Evolutionary conservation across 2,797 vertebrate species (phyloP).

Genomic region (Cyprinodon diabolis): DNA sequence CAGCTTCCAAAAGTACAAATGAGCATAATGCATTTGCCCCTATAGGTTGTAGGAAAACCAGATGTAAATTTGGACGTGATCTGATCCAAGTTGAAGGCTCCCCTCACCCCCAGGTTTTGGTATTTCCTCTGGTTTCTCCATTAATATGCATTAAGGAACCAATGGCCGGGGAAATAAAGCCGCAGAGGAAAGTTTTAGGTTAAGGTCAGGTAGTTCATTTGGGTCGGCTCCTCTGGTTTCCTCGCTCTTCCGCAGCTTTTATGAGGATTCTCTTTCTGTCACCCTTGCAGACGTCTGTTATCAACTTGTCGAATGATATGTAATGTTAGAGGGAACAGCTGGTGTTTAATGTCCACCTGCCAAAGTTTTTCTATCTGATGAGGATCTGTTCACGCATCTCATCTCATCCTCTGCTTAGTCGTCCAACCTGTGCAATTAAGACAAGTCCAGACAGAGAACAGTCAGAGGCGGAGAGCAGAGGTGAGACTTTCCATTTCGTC

Average conservation of each 20-base stretch:
- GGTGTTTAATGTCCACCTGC: constrained; percentile 57
- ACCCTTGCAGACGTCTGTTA: constrained; percentile 51
- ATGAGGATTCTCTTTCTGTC: constrained; percentile 56
- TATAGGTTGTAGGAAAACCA: constrained; percentile 68
- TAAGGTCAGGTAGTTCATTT: constrained; percentile 9
- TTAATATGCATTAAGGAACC: constrained; percentile 44
- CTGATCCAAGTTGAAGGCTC: constrained; percentile 38
- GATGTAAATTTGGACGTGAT: constrained; percentile 65
- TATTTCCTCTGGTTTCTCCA: constrained; percentile 67
- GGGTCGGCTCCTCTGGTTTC: constrained; percentile 37
- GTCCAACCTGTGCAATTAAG: constrained; percentile 58
- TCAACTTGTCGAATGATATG: constrained; percentile 38
- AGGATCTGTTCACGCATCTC: constrained; percentile 23
- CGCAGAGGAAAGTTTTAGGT: constrained; percentile 3
- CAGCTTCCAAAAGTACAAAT: constrained; percentile 28
- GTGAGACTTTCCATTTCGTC: constrained; percentile 75
- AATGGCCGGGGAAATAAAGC: constrained; percentile 42
- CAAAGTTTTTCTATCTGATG: constrained; percentile 43
- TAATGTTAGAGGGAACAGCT: constrained; percentile 64
- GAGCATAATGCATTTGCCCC: constrained; percentile 41
- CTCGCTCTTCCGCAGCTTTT: constrained; percentile 28
- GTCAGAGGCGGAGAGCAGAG: constrained; percentile 28
- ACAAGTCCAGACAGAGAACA: constrained; percentile 55
- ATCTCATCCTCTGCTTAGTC: constrained; percentile 17
- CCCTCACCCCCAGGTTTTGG: constrained; percentile 42